Evolutionary conservation across 2,888 invertebrate genomes (phyloP).

Genomic region (Tuberolachnus salignus): DNA sequence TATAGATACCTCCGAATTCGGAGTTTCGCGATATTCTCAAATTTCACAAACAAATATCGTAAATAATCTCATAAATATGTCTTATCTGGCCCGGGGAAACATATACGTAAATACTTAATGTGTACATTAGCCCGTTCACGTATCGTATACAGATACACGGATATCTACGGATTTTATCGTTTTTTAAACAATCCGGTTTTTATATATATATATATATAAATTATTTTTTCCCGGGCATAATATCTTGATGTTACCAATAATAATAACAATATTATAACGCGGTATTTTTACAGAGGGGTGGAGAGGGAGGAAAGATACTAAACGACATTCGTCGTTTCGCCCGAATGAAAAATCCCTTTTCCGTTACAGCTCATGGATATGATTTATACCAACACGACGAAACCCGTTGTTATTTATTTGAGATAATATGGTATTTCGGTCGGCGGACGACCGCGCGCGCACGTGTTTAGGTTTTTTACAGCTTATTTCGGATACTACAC

Average conservation of each 20-base stretch:
- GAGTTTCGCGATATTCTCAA: too few relatives aligned
- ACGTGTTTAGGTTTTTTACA: conserved; percentile 53
- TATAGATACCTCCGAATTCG: too few relatives aligned
- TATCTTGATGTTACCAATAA: neutral
- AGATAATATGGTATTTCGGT: conserved; percentile 47
- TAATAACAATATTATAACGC: too few relatives aligned
- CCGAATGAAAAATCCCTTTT: conserved; percentile 5
- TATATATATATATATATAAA: too few relatives aligned
- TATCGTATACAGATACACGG: too few relatives aligned
- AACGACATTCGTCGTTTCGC: conserved; percentile 21
- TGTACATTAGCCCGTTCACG: too few relatives aligned
- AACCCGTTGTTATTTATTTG: conserved; percentile 48
- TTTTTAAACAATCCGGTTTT: neutral
- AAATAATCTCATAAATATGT: too few relatives aligned
- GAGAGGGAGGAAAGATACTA: too few relatives aligned
- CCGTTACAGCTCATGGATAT: conserved; percentile 14
- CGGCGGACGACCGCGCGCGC: neutral
- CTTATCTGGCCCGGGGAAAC: too few relatives aligned
- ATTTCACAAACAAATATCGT: too few relatives aligned
- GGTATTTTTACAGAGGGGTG: neutral
- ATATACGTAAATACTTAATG: too few relatives aligned
- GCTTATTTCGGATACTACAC: conserved; percentile 38
- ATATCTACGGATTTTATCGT: neutral
- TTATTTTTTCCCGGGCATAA: too few relatives aligned
- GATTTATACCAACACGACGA: conserved; percentile 40